Conservation (phyloP, 2,888 invertebrate species). For the Diarsia brunnea region DNA sequence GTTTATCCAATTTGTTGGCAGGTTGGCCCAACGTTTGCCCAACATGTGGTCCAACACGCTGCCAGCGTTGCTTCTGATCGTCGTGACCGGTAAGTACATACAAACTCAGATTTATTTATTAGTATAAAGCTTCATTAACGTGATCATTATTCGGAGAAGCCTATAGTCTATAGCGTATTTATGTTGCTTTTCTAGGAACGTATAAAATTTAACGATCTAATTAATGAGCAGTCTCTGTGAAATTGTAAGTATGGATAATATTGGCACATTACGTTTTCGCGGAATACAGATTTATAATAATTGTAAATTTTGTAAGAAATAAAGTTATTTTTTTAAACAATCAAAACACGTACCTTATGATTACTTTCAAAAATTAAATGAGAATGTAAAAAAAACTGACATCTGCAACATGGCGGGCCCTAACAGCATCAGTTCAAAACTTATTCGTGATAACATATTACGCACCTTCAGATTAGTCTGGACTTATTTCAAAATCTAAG, state of each 20-base stretch:
- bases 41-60: constrained; percentile 51
- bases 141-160: neutral
- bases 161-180: neutral
- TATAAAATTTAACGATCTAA: neutral
- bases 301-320: neutral
- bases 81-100: constrained; percentile 64
- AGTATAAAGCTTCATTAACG: neutral
- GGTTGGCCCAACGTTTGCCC: constrained; percentile 38
- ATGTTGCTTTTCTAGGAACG: neutral
- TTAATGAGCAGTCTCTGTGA: neutral
- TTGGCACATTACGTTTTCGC: neutral
- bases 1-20: constrained; percentile 37
- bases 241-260: neutral
- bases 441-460: no score
- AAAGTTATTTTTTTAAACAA: neutral
- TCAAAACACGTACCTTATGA: neutral
- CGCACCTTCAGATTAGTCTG: no score
- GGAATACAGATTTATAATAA: neutral
- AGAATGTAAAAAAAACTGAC: neutral
- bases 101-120: neutral
- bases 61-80: constrained; percentile 53
- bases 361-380: neutral
- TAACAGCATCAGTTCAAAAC: no score
- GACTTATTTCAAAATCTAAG: no score
- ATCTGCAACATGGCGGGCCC: no score